Evolutionary conservation across 2,113 vertebrate species (phyloP).

Genomic region (Mugil cephalus): DNA sequence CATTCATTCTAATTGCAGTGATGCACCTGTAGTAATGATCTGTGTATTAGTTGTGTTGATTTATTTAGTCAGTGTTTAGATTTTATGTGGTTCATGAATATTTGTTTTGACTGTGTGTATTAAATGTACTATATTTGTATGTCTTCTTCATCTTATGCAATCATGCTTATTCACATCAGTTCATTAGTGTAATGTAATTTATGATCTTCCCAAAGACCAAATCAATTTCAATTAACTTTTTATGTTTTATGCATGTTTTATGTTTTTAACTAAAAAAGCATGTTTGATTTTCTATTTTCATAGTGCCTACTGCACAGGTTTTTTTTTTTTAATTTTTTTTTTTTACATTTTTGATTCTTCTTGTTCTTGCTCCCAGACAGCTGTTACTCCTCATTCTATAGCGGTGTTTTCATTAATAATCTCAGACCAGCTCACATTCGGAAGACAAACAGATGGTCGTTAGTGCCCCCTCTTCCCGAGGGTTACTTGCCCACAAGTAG

Average conservation of each 20-base stretch:
- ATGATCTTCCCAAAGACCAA: too few species aligned
- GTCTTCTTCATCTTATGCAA: too few species aligned
- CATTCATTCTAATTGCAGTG: not conserved
- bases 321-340: too few species aligned
- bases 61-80: not conserved
- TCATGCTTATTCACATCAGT: too few species aligned
- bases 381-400: conserved; percentile 34
- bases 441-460: conserved; percentile 65
- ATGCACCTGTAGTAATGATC: not conserved
- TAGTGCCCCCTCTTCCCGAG: conserved; percentile 45
- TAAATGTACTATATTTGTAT: too few species aligned
- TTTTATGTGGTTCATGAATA: not conserved
- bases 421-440: conserved; percentile 42
- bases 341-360: not conserved
- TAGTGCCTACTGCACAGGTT: too few species aligned
- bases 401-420: conserved; percentile 37
- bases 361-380: conserved; percentile 24
- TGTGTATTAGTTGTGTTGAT: not conserved
- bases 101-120: too few species aligned
- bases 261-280: too few species aligned
- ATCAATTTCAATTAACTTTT: too few species aligned
- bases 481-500: conserved; percentile 54
- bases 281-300: too few species aligned
- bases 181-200: too few species aligned
- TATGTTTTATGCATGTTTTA: too few species aligned